Percentiles rank a stretch among this genome's conserved stretches.
Evolutionary conservation across 2,113 vertebrate genomes (phyloP).

Genomic region (Rissa tridactyla): DNA sequence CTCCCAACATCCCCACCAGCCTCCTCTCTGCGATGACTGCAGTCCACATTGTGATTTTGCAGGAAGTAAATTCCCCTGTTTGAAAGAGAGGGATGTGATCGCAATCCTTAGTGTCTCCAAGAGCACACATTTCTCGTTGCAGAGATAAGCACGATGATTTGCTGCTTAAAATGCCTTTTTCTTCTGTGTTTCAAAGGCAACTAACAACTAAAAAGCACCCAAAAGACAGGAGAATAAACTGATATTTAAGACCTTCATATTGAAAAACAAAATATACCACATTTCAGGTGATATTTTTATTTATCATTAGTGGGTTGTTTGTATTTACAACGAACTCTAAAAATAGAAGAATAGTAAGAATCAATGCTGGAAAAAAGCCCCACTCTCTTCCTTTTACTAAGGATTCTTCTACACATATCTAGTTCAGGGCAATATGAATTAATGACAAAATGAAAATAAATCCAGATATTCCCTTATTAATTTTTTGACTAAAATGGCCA

Average conservation of each 20-base stretch:
- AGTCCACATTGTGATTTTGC: accelerated
- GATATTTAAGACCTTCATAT: background rate
- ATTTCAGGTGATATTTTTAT: background rate
- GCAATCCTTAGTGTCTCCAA: background rate
- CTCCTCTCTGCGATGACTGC: accelerated
- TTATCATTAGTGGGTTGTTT: background rate
- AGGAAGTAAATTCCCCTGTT: accelerated
- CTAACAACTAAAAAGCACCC: background rate
- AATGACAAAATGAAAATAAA: background rate
- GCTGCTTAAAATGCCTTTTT: background rate
- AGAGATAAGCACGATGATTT: background rate
- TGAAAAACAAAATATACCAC: background rate
- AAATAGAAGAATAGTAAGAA: background rate
- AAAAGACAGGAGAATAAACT: background rate
- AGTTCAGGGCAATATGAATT: background rate
- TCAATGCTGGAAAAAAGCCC: background rate
- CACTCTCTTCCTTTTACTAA: background rate
- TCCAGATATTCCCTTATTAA: background rate
- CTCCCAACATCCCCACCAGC: background rate
- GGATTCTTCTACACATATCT: background rate
- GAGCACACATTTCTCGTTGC: accelerated
- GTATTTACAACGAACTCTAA: background rate
- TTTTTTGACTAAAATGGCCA: background rate
- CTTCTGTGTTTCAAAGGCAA: background rate
- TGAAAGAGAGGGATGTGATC: too few species aligned